These are phyloP conservation scores for Heteromurus nitidus DNA, from an alignment of 2,888 invertebrate species.

Conservation along the genomic window DNA sequence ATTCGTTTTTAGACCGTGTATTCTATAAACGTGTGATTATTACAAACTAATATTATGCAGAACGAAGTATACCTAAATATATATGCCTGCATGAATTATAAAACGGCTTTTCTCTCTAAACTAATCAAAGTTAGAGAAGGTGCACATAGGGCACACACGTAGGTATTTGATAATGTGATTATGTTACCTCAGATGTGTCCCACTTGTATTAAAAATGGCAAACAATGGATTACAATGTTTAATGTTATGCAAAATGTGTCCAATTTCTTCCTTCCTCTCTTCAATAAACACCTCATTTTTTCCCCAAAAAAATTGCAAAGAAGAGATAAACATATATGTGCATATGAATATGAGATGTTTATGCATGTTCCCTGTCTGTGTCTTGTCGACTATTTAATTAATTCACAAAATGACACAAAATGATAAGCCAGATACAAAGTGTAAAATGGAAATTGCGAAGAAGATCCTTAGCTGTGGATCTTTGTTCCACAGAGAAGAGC, in stretches of 20 bases:
- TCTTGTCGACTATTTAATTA: conserved; percentile 41
- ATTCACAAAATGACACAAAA: conserved; percentile 62
- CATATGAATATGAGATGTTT: not conserved
- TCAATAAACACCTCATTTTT: conserved; percentile 61
- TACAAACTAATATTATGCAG: too few species aligned
- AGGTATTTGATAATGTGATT: conserved; percentile 37
- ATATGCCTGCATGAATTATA: too few species aligned
- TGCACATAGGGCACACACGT: too few species aligned
- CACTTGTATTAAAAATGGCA: conserved; percentile 10
- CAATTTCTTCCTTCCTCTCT: conserved; percentile 52
- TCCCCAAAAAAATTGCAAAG: conserved; percentile 6
- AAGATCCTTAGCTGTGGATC: too few species aligned
- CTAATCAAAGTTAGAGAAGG: too few species aligned
- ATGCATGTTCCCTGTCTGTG: not conserved
- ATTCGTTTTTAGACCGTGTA: too few species aligned
- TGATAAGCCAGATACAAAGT: conserved; percentile 52
- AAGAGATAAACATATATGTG: not conserved
- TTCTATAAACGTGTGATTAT: too few species aligned
- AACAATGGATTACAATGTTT: conserved; percentile 23
- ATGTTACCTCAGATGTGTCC: not conserved
- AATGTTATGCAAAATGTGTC: conserved; percentile 3
- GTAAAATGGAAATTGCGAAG: conserved; percentile 54
- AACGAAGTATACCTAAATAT: too few species aligned
- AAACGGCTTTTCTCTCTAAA: too few species aligned
- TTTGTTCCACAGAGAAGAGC: conserved; percentile 4